phyloP scores from a whole-genome alignment of 2,113 vertebrate species.

The Dasyprocta punctata region DNA sequence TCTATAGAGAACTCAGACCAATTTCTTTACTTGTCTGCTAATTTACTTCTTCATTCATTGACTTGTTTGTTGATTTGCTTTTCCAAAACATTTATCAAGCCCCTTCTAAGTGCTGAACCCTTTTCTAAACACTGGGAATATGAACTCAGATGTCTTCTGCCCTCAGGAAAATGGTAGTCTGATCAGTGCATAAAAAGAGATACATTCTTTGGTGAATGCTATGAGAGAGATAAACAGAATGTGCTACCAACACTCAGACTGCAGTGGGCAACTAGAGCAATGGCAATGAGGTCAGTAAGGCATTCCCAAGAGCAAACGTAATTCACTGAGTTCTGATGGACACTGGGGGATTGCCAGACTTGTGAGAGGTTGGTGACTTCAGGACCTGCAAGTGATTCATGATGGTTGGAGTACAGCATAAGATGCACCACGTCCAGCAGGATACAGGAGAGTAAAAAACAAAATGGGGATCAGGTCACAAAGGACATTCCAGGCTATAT shows the following conservation, averaged over 20 bases:
- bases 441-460: background rate
- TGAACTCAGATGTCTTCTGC: background rate
- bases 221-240: too few species aligned
- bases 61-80: background rate
- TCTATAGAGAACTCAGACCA: background rate
- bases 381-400: background rate
- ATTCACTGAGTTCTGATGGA: background rate
- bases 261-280: too few species aligned
- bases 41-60: background rate
- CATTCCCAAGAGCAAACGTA: background rate
- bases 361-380: too few species aligned
- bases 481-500: background rate
- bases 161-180: background rate
- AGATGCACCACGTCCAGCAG: too few species aligned
- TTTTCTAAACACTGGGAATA: background rate
- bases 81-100: background rate
- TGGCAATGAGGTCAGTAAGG: background rate
- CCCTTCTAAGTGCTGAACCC: background rate
- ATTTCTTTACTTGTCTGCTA: background rate
- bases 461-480: too few species aligned
- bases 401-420: background rate
- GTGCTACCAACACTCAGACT: rapidly evolving
- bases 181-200: background rate
- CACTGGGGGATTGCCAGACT: background rate
- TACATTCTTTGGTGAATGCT: background rate